Base-by-base conservation (phyloP, 2,797 vertebrate genomes). In the Knipowitschia caucasica region DNA sequence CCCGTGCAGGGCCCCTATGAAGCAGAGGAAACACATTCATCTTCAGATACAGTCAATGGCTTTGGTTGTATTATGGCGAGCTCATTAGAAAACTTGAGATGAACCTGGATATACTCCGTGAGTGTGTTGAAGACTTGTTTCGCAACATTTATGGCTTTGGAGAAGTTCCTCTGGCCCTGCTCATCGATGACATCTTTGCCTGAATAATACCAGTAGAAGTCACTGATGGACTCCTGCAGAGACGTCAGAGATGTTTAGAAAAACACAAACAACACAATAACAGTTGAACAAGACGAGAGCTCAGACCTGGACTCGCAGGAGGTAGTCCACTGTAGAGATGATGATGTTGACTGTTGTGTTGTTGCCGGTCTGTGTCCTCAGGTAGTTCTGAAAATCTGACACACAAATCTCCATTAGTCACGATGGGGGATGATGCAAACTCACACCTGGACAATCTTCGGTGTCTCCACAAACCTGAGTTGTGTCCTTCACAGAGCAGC, bases 161-260 rank as follows among this genome's bases (percentile, higher is more conserved):
- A 98, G 88, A 98, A 98, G 76, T 98, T 98, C 20, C 94, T 88
- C 68, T 97, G 95, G 18, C 95, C 95, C 75, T 98, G 95, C 30
- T 96, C 95, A 34, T 98, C 95, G 42, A 98, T 97, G 31, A 98
- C 90, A 40, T 98, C 95, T 69, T 98, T 98, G 4, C 95, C 95
- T 72, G 95, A 98, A 73, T 98, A 98, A 84, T 94, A 98, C 95
- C 95, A 98, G 69, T 98, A 98, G 71, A 98, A 97, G 80, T 98
- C 95, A 83, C 95, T 98, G 75, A 98, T 96, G 6, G 95, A 98
- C 70, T 98, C 95, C 95, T 98, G 62, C 9, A 74, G 73, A 59
- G 50, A 44, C 4, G n/a, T 43, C 21, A 25, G 21, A 43, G 23
- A 24, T 7, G 1, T 5, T 42, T 12, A 42, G 11, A 23, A 42